Conservation (phyloP, 37 sponge, comb jelly and placozoan species). For the Ianthella basta region DNA sequence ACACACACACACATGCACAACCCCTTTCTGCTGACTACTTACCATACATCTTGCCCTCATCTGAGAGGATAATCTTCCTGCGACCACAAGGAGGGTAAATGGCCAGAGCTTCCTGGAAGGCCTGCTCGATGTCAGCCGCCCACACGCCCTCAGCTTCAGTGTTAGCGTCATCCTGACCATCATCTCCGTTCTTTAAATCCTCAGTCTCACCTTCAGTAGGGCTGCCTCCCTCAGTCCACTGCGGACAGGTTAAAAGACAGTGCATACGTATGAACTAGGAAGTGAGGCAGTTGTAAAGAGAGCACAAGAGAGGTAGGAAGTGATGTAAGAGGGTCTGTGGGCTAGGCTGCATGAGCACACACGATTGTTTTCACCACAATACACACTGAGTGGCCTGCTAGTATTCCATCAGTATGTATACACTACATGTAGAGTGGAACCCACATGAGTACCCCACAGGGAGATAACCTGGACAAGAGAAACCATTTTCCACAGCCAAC, state of each 20-base stretch:
- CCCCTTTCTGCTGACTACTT: too few relatives aligned
- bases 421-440: too few relatives aligned
- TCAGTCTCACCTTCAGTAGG: background rate
- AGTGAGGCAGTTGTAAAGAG: too few relatives aligned
- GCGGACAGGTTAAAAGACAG: background rate
- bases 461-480: too few relatives aligned
- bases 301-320: too few relatives aligned
- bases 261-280: background rate
- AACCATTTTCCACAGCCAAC: too few relatives aligned
- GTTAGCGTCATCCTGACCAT: background rate
- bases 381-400: background rate
- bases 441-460: too few relatives aligned
- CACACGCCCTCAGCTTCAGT: slow-evolving; percentile 89
- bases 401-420: too few relatives aligned
- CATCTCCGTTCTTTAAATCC: background rate
- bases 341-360: too few relatives aligned
- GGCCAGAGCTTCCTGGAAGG: slow-evolving; percentile 98
- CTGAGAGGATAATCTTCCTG: slow-evolving; percentile 96
- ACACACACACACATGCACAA: slow-evolving; percentile 1
- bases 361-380: background rate
- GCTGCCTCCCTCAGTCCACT: slow-evolving; percentile 16
- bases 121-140: slow-evolving; percentile 98
- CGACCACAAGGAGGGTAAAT: slow-evolving; percentile 99
- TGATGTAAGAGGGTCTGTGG: too few relatives aligned
- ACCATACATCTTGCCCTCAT: slow-evolving; percentile 99